These are phyloP conservation scores for Melipona beecheii DNA, from an alignment of 2,888 invertebrate genomes.

Conservation along the genomic window DNA sequence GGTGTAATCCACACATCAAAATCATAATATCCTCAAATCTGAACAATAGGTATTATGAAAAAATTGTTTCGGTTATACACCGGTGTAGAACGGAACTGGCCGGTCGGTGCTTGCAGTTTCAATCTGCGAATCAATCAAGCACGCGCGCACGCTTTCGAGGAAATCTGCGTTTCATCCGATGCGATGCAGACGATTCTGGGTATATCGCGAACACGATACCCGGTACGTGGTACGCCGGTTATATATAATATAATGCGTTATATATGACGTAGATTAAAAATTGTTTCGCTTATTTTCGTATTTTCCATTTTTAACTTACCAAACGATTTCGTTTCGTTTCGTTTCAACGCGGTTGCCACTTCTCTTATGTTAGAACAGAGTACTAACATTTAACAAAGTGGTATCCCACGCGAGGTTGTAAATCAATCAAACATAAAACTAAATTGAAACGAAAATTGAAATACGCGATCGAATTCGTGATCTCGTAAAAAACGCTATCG, in stretches of 20 bases:
- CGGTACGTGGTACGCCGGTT: not conserved
- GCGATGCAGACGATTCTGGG: not conserved
- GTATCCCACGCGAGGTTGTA: no score
- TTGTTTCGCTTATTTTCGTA: slow-evolving; percentile 13
- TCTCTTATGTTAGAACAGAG: no score
- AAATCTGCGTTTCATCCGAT: slow-evolving; percentile 26
- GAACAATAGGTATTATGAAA: slow-evolving; percentile 24
- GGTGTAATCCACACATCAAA: slow-evolving; percentile 2
- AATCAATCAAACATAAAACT: no score
- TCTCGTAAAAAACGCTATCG: not conserved
- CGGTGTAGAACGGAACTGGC: not conserved
- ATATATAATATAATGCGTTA: slow-evolving; percentile 23
- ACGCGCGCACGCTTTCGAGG: not conserved
- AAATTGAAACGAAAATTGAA: not conserved
- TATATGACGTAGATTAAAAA: slow-evolving; percentile 14
- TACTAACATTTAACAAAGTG: no score
- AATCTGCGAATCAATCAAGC: slow-evolving; percentile 39
- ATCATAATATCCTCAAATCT: slow-evolving; percentile 35
- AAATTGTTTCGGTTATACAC: slow-evolving; percentile 13
- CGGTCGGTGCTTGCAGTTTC: slow-evolving; percentile 8
- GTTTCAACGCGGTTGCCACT: no score
- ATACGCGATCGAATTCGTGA: not conserved
- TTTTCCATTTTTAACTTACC: not conserved
- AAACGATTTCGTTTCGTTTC: not conserved
- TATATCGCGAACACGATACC: slow-evolving; percentile 11